Evolutionary conservation across 2,888 invertebrate genomes (phyloP).

Genomic region (Ochropleura plecta): DNA sequence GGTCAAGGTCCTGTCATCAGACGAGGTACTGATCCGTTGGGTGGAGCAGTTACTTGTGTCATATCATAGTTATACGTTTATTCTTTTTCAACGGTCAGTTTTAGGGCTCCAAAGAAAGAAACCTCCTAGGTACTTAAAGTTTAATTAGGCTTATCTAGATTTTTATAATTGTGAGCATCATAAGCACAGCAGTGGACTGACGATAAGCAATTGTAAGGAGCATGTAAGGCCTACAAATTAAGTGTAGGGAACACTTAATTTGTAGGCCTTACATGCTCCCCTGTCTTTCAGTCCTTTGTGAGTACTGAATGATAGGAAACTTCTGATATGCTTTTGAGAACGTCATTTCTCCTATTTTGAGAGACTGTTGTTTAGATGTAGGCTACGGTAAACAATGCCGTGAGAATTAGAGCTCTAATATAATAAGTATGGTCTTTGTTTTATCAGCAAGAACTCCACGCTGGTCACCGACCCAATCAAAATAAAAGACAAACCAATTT

Average conservation of each 20-base stretch:
- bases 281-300: neutral
- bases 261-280: too few relatives aligned
- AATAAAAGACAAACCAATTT: slow-evolving; percentile 12
- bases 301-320: neutral
- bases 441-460: neutral
- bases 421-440: neutral
- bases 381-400: neutral
- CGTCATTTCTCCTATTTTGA: neutral
- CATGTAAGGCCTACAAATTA: neutral
- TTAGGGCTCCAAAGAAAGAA: too few relatives aligned
- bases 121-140: neutral
- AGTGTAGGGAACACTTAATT: too few relatives aligned
- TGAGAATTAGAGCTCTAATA: slow-evolving; percentile 3
- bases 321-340: neutral
- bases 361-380: neutral
- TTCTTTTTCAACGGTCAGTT: too few relatives aligned
- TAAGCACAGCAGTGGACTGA: too few relatives aligned
- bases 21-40: neutral
- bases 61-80: neutral
- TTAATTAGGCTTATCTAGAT: neutral
- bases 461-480: slow-evolving; percentile 10
- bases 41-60: slow-evolving; percentile 2
- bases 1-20: slow-evolving; percentile 50
- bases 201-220: too few relatives aligned
- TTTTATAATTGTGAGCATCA: neutral